phyloP scores from a whole-genome alignment of 92 coral and sea anemone genomes.

The Siderastrea siderea region DNA sequence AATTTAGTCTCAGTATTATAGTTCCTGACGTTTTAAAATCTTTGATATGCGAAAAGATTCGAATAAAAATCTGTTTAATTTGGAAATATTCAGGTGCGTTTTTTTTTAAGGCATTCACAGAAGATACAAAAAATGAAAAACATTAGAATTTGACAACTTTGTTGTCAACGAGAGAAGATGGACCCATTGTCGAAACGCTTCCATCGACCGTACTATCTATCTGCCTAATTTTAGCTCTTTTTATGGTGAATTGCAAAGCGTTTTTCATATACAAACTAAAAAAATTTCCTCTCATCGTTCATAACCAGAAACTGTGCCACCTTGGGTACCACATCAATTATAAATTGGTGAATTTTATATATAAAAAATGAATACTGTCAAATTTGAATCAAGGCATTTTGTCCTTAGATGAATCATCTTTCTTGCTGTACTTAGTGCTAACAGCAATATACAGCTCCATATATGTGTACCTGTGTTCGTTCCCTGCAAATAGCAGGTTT shows the following conservation, averaged over 20 bases:
- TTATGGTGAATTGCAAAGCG: neutral
- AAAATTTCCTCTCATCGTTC: constrained; percentile 22
- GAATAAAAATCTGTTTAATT: neutral
- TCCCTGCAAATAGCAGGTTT: constrained; percentile 7
- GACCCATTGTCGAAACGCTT: neutral
- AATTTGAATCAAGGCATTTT: constrained; percentile 30
- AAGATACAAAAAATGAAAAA: neutral
- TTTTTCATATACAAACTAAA: constrained; percentile 39
- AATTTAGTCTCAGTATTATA: neutral
- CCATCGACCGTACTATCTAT: neutral
- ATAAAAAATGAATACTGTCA: constrained; percentile 57
- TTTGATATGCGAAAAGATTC: neutral
- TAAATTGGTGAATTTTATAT: constrained; percentile 78
- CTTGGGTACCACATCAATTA: constrained; percentile 63
- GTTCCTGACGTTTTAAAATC: neutral
- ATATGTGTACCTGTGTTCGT: neutral
- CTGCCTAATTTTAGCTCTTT: constrained; percentile 6
- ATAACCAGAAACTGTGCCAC: constrained; percentile 24
- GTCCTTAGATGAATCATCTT: neutral
- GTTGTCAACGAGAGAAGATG: neutral
- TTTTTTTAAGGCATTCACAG: neutral
- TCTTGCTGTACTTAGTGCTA: neutral
- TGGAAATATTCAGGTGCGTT: neutral
- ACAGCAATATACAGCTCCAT: constrained; percentile 8
- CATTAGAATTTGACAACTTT: constrained; percentile 3